A percentile compares a stretch with the other conserved stretches of the same genome.
Evolutionary conservation across 2,888 invertebrate species (phyloP).

Genomic region (Agrochola litura): DNA sequence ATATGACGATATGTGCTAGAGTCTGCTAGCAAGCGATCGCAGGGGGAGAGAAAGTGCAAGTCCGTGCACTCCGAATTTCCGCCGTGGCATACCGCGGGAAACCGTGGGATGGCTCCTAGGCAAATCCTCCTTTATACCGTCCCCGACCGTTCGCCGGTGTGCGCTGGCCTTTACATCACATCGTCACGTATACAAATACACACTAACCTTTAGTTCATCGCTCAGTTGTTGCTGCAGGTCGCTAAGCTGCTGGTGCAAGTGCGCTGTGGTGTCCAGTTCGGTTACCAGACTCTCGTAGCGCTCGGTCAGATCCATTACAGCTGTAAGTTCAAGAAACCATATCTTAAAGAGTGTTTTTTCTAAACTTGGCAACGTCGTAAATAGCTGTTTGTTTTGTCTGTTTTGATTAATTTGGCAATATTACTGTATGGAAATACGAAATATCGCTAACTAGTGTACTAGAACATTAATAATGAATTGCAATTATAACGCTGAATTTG

Average conservation of each 20-base stretch:
- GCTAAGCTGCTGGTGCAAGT: constrained; percentile 72
- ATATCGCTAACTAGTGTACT: no score
- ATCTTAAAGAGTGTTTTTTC: not conserved
- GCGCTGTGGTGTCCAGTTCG: constrained; percentile 74
- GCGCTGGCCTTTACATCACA: not conserved
- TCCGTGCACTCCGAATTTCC: not conserved
- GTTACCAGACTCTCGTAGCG: constrained; percentile 74
- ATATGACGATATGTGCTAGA: not conserved
- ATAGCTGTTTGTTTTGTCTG: no score
- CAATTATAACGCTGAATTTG: no score
- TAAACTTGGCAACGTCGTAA: no score
- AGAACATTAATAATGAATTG: no score
- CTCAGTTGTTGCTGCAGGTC: constrained; percentile 72
- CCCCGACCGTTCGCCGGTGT: not conserved
- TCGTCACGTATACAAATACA: not conserved
- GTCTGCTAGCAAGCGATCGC: not conserved
- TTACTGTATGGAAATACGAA: no score
- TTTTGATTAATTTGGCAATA: no score
- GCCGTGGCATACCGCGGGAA: not conserved
- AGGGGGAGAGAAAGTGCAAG: not conserved
- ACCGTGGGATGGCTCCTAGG: not conserved
- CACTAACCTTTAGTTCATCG: constrained; percentile 76
- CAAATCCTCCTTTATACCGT: not conserved
- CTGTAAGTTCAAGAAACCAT: constrained; percentile 66
- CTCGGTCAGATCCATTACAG: constrained; percentile 79